Base-by-base conservation (phyloP, 2,888 invertebrate genomes). In the Campoletis raptor region DNA sequence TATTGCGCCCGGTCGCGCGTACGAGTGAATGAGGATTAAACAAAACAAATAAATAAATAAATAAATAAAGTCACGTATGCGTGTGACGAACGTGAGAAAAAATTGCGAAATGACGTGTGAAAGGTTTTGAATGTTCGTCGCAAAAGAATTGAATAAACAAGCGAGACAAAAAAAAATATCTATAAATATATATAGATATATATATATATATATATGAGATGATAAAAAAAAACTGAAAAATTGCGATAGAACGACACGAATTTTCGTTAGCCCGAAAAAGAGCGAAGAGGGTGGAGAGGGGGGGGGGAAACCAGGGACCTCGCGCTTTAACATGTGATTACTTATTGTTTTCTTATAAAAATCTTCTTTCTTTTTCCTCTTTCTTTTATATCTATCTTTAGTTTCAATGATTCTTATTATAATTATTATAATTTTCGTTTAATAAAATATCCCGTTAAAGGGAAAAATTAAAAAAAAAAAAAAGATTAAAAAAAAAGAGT, bases 361-460 rank as follows among this genome's bases (percentile, higher is more conserved):
- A 30, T 52, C 48, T 70, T 70, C 42, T 92, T 90, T 92, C 64
- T 64, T 64, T 61, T 61, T 30, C 64, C 54, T 61, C 21, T 45
- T 45, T 48, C 48, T 64, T 72, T 81, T 92, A 90, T 91, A 90
- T 91, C 91, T 92, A 92, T 91, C 90, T 89, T 92, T 93, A 92
- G 91, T 90, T 88, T 90, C 88, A 87, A 83, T 90, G 91, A 91
- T 90, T 90, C 91, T 90, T 90, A 92, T 90, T 91, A 93, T 89
- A 91, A 93, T 92, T 90, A 92, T 92, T 92, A 93, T 92, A 89
- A 92, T 93, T 93, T 79, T 92, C 92, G 93, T 93, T 93, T 92
- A 93, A 93, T 93, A 93, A 93, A 93, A 91, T 93, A 90, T 93
- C 92, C 92, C 91, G 93, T 93, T 92, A 90, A 92, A 92, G 92